phyloP scores from a whole-genome alignment of 2,888 invertebrate species.

The Polyommatus iphigenia region DNA sequence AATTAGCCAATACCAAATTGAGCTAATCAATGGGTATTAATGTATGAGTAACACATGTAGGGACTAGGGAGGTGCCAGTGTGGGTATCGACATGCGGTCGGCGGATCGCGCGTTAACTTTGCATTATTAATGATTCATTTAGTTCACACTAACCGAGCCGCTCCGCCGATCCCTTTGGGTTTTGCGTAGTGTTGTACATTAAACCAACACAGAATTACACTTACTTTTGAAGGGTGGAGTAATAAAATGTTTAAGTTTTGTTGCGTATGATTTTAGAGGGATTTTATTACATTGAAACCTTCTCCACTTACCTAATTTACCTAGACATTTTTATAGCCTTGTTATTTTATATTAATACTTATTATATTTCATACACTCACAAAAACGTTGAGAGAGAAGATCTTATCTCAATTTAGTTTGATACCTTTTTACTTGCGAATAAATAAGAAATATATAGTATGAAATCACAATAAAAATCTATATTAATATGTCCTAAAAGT shows the following conservation, averaged over 20 bases:
- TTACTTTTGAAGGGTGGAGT: constrained; percentile 24
- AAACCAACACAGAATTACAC: constrained; percentile 30
- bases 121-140: constrained; percentile 81
- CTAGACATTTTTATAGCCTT: too few relatives aligned
- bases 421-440: too few relatives aligned
- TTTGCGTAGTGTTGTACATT: constrained; percentile 52
- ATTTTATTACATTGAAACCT: neutral
- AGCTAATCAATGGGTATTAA: constrained; percentile 12
- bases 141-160: constrained; percentile 78
- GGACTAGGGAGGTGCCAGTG: constrained; percentile 55
- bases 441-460: too few relatives aligned
- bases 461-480: too few relatives aligned
- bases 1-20: neutral
- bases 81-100: constrained; percentile 55
- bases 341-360: too few relatives aligned
- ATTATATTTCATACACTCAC: too few relatives aligned
- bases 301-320: neutral
- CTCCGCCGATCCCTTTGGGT: constrained; percentile 71
- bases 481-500: too few relatives aligned
- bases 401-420: too few relatives aligned
- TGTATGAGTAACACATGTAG: constrained; percentile 1
- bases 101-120: constrained; percentile 64
- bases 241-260: constrained; percentile 15
- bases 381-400: too few relatives aligned
- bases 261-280: neutral